Percentiles rank a stretch among this genome's conserved stretches.
Evolutionary conservation across 2,113 vertebrate genomes (phyloP).

Genomic region (Peromyscus californicus): DNA sequence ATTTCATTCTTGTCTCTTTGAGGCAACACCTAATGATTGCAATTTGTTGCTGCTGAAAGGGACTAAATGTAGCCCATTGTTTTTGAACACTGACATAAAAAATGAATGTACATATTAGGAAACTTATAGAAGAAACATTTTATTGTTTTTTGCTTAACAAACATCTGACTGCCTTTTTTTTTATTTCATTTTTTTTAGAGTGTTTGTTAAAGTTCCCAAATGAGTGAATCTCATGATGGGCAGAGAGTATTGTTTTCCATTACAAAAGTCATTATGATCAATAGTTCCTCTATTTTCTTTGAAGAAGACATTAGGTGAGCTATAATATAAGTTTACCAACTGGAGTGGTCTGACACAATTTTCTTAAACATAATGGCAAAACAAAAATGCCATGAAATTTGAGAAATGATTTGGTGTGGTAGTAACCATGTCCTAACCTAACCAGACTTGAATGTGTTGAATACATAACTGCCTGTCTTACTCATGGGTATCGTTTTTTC

Average conservation of each 20-base stretch:
- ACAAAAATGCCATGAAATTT: neutral
- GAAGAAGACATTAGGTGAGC: neutral
- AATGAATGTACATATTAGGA: neutral
- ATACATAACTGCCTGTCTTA: neutral
- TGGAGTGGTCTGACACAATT: neutral
- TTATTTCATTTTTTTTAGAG: neutral
- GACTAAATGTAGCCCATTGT: neutral
- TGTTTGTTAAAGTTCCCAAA: neutral
- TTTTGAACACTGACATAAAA: constrained; percentile 16
- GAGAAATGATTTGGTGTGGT: neutral
- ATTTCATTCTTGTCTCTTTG: neutral
- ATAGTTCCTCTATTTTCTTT: neutral
- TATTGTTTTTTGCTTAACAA: neutral
- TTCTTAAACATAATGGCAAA: neutral
- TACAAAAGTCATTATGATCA: neutral
- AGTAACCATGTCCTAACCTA: neutral
- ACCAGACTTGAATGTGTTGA: neutral
- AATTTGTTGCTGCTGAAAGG: neutral
- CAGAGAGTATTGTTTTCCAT: neutral
- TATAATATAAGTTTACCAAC: neutral
- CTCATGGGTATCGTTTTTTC: neutral
- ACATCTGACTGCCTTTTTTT: neutral
- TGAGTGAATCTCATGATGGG: neutral
- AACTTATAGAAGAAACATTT: neutral
- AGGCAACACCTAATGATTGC: neutral